Percentiles rank a stretch among this genome's conserved stretches.
Conservation (phyloP, 2,888 invertebrate species). For the Chelonus formosanus region DNA sequence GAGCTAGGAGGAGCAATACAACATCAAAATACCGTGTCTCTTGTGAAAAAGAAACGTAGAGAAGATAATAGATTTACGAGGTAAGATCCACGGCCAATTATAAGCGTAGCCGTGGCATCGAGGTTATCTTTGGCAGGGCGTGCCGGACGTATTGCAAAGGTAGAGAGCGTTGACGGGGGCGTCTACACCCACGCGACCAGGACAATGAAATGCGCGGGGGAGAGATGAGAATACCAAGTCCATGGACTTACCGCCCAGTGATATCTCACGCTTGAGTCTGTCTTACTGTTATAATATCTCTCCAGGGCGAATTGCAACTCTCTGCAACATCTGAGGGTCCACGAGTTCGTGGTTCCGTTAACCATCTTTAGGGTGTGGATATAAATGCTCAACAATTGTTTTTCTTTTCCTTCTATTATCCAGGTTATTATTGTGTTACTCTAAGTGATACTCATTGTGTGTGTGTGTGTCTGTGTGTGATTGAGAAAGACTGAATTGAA, state of each 20-base stretch:
- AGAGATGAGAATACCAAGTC: slow-evolving; percentile 40
- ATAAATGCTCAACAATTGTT: slow-evolving; percentile 15
- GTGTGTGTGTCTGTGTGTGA: neutral
- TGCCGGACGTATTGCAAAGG: slow-evolving; percentile 41
- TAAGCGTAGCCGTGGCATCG: slow-evolving; percentile 41
- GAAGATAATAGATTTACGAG: slow-evolving; percentile 37
- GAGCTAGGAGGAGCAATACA: slow-evolving; percentile 18
- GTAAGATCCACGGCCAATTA: slow-evolving; percentile 40
- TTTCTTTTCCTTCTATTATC: slow-evolving; percentile 2
- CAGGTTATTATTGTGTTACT: slow-evolving; percentile 23
- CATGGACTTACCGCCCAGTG: slow-evolving; percentile 48
- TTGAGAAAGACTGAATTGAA: neutral
- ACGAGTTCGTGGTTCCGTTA: slow-evolving; percentile 24
- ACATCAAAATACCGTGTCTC: slow-evolving; percentile 28
- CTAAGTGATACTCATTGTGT: slow-evolving; percentile 9
- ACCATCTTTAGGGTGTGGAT: slow-evolving; percentile 30
- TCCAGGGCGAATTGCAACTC: slow-evolving; percentile 28
- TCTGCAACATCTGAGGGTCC: slow-evolving; percentile 37
- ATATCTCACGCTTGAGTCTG: slow-evolving; percentile 40
- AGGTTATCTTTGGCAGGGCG: slow-evolving; percentile 44
- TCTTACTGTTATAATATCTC: slow-evolving; percentile 30
- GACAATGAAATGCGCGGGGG: slow-evolving; percentile 51
- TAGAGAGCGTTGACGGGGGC: slow-evolving; percentile 55
- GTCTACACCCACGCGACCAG: slow-evolving; percentile 58
- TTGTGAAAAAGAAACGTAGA: slow-evolving; percentile 7